Conservation (phyloP, 2,113 vertebrate species). For the Pipra filicauda region DNA sequence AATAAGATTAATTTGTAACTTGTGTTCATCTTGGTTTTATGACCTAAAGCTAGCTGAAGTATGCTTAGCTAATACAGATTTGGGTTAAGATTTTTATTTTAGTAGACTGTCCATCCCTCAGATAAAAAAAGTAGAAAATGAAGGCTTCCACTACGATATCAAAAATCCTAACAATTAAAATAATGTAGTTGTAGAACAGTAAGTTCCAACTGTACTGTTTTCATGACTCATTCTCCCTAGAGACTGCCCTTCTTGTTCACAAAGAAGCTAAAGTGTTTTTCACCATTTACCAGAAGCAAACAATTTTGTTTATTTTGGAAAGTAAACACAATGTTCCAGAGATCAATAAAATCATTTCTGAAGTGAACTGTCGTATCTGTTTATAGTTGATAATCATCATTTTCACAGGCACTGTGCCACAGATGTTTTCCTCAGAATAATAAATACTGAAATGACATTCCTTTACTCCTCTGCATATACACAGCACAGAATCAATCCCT, state of each 20-base stretch:
- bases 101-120: neutral
- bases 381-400: slow-evolving; percentile 33
- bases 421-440: slow-evolving; percentile 14
- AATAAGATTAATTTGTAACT: slow-evolving; percentile 29
- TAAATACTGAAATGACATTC: neutral
- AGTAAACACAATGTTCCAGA: slow-evolving; percentile 43
- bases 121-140: neutral
- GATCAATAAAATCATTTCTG: slow-evolving; percentile 63
- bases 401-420: slow-evolving; percentile 26
- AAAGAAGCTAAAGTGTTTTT: slow-evolving; percentile 4
- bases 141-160: neutral
- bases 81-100: neutral
- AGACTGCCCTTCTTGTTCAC: neutral
- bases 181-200: neutral
- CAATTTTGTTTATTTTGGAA: slow-evolving; percentile 35
- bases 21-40: neutral
- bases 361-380: neutral
- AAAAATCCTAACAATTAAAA: slow-evolving; percentile 33
- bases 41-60: neutral
- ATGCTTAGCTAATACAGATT: neutral
- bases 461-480: neutral
- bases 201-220: neutral
- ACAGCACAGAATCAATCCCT: neutral
- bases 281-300: slow-evolving; percentile 40
- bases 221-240: slow-evolving; percentile 15